A percentile compares a stretch with the other conserved stretches of the same genome.
Evolutionary conservation across 2,113 vertebrate species (phyloP).

Genomic region (Brachionichthys hirsutus): DNA sequence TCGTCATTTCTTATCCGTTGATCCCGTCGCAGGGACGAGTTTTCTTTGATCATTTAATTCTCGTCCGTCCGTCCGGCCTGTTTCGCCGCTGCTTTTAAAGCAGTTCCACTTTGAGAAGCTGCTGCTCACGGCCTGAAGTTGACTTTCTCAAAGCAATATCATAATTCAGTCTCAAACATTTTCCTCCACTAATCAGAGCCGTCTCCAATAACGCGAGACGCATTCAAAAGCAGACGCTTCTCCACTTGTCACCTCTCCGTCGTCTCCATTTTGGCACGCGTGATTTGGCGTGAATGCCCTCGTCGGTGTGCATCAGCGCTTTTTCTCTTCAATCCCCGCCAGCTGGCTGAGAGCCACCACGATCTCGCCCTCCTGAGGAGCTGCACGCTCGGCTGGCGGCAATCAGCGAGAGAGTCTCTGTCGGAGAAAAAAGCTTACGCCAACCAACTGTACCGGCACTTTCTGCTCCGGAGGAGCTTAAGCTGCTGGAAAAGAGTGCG

Average conservation of each 20-base stretch:
- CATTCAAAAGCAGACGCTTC: neutral
- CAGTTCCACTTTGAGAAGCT: neutral
- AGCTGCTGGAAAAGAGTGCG: constrained; percentile 83
- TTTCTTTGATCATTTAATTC: too few species aligned
- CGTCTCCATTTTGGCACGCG: constrained; percentile 45
- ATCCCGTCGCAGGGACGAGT: too few species aligned
- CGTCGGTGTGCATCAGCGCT: constrained; percentile 11
- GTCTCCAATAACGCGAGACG: neutral
- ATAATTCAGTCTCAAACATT: constrained; percentile 1
- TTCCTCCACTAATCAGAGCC: neutral
- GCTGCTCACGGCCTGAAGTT: neutral
- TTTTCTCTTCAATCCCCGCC: constrained; percentile 47
- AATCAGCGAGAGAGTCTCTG: constrained; percentile 58
- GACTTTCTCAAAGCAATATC: neutral
- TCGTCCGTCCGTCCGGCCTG: neutral
- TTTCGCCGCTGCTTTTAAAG: neutral
- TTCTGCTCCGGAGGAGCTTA: constrained; percentile 77
- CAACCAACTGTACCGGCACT: constrained; percentile 69
- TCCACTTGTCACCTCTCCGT: constrained; percentile 22
- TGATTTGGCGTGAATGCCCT: constrained; percentile 28
- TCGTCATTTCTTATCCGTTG: too few species aligned
- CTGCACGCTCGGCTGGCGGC: constrained; percentile 80
- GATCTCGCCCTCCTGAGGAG: constrained; percentile 72
- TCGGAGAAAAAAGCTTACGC: constrained; percentile 76
- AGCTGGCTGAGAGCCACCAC: constrained; percentile 85